Base-by-base conservation (phyloP, 2,113 vertebrate species). In the Corapipo altera region DNA sequence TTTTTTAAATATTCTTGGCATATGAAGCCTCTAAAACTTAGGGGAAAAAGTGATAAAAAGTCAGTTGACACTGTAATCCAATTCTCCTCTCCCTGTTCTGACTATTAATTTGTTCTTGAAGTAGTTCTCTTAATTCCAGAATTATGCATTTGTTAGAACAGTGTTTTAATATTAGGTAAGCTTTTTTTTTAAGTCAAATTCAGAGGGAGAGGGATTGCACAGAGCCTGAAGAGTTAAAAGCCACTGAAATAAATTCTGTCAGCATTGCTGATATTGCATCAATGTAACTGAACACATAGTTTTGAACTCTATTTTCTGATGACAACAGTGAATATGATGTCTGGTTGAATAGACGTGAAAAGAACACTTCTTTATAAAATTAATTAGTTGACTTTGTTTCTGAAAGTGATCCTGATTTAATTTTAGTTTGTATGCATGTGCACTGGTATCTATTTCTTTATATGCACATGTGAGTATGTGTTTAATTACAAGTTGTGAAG, bases 401-500 rank as follows among this genome's bases (percentile, higher is more conserved):
- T 69, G 58, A 89, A 92, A 84, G 54, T 69, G 46, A 66, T 93
- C 33, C 54, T 85, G 54, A 12, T 85, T 96, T 96, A 78, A 76
- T 87, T 91, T 75, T n/a, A 20, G 48, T 81, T 70, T 78, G n/a
- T 61, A 57, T 89, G 86, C 73, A 70, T 91, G 66, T 75, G 76
- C 54, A 39, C 70, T 87, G 88, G 57, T 0, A 15, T 85, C 86
- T 89, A 57, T 81, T 91, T 84, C 85, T 91, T 69, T 52, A 71
- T 33, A 72, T 23, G 32, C 52, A 32, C 85, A 39, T 51, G 51
- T 32, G 49, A 87, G 35, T 58, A 46, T 76, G 77, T 35, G 52
- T 91, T 94, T 95, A 92, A 95, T 95, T 95, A 96, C 95, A 96
- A 94, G 88, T 96, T 94, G 96, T 87, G 91, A 96, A 96, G 88